Evolutionary conservation across 2,113 vertebrate genomes (phyloP), one percentile per base, ranked within the genome.

Genomic region (Gymnarchus niloticus): DNA sequence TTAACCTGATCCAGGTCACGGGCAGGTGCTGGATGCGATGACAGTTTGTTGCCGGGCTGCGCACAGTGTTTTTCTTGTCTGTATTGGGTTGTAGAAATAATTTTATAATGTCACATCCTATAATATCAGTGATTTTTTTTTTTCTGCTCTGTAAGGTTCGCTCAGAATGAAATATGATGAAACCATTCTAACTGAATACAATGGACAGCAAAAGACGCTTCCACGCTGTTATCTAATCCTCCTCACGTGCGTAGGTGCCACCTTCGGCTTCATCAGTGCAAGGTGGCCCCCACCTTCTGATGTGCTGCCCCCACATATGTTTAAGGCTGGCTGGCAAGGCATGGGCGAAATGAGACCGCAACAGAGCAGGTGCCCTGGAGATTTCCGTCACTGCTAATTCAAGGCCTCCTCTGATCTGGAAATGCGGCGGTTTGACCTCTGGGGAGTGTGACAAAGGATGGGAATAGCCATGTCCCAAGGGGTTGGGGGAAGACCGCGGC

Each of bases 281-380:
- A 76, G 84, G 56, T 87, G 88, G 88, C 87, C 69, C 82, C 57
- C 52, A 59, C n/a, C 84, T 84, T 86, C 85, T 85, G 44, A 52
- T 61, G 56, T 51, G 85, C 77, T 82, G 83, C 21, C 87, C 84
- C 83, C 49, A 84, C 48, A 78, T 87, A 91, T 88, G 59, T 83
- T 23, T 19, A 81, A 56, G 82, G 56, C 84, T 52, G 56, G 83
- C 41, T 81, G 44, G 44, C 37, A 81, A 23, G 8, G 69, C 81
- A 37, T 61, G 33, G 44, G 54, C 78, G 59, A 85, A 87, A 65
- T 69, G 81, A 81, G 77, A 78, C 46, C 61, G 49, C 59, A 52
- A 23, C 48, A 23, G 37, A 85, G 77, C 37, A 19, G n/a, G 77
- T n/a, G 21, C 52, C 48, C 41, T n/a, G 83, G 48, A 46, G 56